Evolutionary conservation across 2,888 invertebrate species (phyloP).

Genomic region (Apotomis capreana): DNA sequence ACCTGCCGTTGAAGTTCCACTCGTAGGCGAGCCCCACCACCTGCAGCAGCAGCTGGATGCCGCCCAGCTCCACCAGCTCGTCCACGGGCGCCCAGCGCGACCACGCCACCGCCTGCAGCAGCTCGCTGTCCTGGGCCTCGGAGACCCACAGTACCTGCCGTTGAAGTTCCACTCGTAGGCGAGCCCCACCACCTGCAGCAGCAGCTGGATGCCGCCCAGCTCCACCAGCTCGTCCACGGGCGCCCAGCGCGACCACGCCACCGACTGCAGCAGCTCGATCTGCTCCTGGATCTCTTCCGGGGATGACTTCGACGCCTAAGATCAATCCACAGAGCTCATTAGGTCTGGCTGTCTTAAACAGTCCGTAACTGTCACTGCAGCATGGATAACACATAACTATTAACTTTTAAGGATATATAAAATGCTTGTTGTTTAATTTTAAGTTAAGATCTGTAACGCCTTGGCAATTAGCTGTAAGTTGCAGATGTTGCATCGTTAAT

Average conservation of each 20-base stretch:
- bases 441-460: too few relatives aligned
- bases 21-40: slow-evolving; percentile 95
- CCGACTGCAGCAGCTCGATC: slow-evolving; percentile 90
- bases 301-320: slow-evolving; percentile 85
- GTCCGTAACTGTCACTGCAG: too few relatives aligned
- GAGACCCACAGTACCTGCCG: slow-evolving; percentile 83
- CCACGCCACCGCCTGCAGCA: slow-evolving; percentile 88
- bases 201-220: slow-evolving; percentile 91
- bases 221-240: slow-evolving; percentile 94
- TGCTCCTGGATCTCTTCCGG: slow-evolving; percentile 94
- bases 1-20: slow-evolving; percentile 95
- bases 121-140: slow-evolving; percentile 91
- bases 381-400: too few relatives aligned
- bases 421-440: too few relatives aligned
- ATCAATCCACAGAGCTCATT: not conserved
- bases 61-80: slow-evolving; percentile 92
- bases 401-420: too few relatives aligned
- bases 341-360: not conserved
- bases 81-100: slow-evolving; percentile 94
- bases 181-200: slow-evolving; percentile 93
- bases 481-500: too few relatives aligned
- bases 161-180: slow-evolving; percentile 96
- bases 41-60: slow-evolving; percentile 90
- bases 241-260: slow-evolving; percentile 89
- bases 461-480: too few relatives aligned